Evolutionary conservation across 2,888 invertebrate species (phyloP).

Genomic region (Linyphia triangularis): DNA sequence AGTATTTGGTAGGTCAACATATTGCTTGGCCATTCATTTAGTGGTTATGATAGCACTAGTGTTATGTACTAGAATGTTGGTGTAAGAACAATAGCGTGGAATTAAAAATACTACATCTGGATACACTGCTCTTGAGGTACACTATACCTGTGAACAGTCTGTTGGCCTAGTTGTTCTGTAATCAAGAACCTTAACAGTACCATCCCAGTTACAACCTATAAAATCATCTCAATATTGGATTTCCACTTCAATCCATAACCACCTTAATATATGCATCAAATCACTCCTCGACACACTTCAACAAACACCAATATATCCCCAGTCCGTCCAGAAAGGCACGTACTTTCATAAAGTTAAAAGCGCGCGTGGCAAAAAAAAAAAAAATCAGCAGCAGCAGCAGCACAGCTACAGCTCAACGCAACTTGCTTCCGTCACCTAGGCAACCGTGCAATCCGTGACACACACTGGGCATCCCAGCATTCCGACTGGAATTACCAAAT

Average conservation of each 20-base stretch:
- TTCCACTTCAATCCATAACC: background rate
- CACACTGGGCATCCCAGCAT: background rate
- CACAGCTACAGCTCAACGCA: background rate
- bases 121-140: too few species aligned
- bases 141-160: too few species aligned
- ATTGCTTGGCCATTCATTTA: too few species aligned
- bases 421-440: slow-evolving; percentile 25
- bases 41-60: too few species aligned
- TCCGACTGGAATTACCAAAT: slow-evolving; percentile 40
- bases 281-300: background rate
- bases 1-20: too few species aligned
- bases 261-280: background rate
- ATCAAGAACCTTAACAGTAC: too few species aligned
- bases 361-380: slow-evolving; percentile 9
- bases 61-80: too few species aligned
- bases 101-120: too few species aligned
- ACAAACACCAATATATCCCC: background rate
- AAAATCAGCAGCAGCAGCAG: background rate
- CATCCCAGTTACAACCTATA: background rate
- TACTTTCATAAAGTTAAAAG: slow-evolving; percentile 65
- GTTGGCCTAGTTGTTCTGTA: too few species aligned
- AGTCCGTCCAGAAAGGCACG: slow-evolving; percentile 21
- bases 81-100: too few species aligned
- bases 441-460: slow-evolving; percentile 46
- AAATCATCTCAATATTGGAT: background rate